These are phyloP conservation scores for Colletes latitarsis DNA, from an alignment of 1,140 invertebrate species.

Conservation along the genomic window DNA sequence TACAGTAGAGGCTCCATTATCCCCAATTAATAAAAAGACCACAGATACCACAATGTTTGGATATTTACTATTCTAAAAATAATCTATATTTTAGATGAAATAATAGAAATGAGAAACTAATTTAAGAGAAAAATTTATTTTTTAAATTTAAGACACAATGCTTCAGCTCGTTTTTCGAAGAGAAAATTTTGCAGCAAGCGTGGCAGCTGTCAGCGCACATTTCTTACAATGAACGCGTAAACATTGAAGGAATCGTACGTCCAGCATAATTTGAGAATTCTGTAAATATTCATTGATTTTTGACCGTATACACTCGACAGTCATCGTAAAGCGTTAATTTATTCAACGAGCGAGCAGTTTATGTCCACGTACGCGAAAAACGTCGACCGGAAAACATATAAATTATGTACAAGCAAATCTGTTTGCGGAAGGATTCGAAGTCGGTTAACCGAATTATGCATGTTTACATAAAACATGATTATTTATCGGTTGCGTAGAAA, in stretches of 20 bases:
- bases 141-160: too few species aligned
- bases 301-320: background rate
- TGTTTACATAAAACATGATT: background rate
- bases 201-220: too few species aligned
- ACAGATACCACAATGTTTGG: too few species aligned
- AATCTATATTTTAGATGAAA: too few species aligned
- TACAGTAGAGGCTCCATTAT: too few species aligned
- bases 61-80: too few species aligned
- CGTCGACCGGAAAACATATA: conserved; percentile 2
- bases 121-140: too few species aligned
- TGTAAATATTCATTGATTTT: background rate
- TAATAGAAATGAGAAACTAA: too few species aligned
- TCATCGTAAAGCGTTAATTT: conserved; percentile 16
- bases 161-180: too few species aligned
- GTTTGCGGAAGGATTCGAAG: background rate
- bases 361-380: background rate
- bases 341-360: background rate
- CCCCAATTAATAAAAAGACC: too few species aligned
- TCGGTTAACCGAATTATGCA: background rate
- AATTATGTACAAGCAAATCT: background rate
- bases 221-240: background rate
- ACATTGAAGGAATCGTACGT: background rate
- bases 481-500: background rate
- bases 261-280: background rate
- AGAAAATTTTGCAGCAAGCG: too few species aligned